These are phyloP conservation scores for Tympanoctomys barrerae DNA, from an alignment of 2,797 vertebrate species.

Conservation along the genomic window DNA sequence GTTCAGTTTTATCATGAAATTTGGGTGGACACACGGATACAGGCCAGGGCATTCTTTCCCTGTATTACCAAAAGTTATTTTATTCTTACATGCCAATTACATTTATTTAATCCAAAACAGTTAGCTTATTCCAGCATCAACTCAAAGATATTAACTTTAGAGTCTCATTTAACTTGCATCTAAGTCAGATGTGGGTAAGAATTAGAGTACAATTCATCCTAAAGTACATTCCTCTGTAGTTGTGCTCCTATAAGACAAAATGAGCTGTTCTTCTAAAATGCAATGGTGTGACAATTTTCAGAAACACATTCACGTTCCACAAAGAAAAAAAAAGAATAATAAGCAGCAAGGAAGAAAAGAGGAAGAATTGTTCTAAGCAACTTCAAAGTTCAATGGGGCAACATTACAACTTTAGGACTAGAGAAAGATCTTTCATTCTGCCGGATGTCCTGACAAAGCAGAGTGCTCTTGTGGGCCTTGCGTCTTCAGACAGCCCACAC, in stretches of 20 bases:
- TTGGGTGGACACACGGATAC: background rate
- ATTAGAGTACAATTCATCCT: background rate
- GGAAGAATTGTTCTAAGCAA: background rate
- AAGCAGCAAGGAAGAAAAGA: background rate
- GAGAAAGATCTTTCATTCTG: background rate
- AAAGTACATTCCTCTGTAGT: background rate
- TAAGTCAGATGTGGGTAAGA: background rate
- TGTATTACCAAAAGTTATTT: background rate
- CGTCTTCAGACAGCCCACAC: rapidly evolving
- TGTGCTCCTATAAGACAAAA: background rate
- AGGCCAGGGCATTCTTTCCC: background rate
- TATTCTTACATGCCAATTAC: background rate
- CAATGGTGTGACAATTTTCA: background rate
- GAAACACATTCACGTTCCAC: background rate
- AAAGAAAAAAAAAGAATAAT: no score
- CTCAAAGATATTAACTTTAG: background rate
- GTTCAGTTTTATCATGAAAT: background rate
- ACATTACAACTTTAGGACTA: background rate
- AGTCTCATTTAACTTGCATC: background rate
- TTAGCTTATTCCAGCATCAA: background rate
- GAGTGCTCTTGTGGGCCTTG: background rate
- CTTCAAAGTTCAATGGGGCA: background rate
- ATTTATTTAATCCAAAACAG: background rate
- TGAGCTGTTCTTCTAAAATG: background rate
- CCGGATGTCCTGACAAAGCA: no score